Percentiles rank a stretch among this genome's conserved stretches.
Evolutionary conservation across 2,797 vertebrate species (phyloP).

Genomic region (Mus caroli): DNA sequence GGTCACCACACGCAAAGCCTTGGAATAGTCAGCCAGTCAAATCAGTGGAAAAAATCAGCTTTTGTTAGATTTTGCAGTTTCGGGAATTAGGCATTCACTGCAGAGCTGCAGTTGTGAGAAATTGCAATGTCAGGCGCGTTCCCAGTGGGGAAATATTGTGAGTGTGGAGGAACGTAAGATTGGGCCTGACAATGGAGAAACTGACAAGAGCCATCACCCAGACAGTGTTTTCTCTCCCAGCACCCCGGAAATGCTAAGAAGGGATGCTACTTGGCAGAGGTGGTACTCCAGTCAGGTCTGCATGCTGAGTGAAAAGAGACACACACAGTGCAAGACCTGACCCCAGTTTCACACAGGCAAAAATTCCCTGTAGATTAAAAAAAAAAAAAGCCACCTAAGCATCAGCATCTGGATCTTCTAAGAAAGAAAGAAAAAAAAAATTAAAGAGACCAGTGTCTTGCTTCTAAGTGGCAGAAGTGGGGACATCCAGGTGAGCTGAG

Average conservation of each 20-base stretch:
- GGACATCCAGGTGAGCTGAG: not conserved
- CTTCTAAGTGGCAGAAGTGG: not conserved
- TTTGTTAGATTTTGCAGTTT: slow-evolving; percentile 85
- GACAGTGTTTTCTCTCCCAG: slow-evolving; percentile 69
- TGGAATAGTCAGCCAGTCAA: slow-evolving; percentile 83
- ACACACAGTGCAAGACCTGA: not conserved
- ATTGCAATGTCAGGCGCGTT: slow-evolving; percentile 84
- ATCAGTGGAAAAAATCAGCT: slow-evolving; percentile 84
- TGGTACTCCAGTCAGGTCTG: not conserved
- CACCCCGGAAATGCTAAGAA: slow-evolving; percentile 80
- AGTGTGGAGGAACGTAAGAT: slow-evolving; percentile 76
- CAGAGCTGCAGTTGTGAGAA: slow-evolving; percentile 84
- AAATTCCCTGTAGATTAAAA: not conserved
- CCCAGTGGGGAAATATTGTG: slow-evolving; percentile 85
- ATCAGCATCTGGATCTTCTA: accelerated
- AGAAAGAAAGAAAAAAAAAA: not conserved
- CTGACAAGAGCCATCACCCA: slow-evolving; percentile 82
- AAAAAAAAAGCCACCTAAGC: not conserved
- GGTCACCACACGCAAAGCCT: slow-evolving; percentile 82
- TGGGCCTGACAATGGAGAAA: slow-evolving; percentile 75
- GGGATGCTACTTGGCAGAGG: not conserved
- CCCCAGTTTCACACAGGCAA: not conserved
- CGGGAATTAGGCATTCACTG: slow-evolving; percentile 84
- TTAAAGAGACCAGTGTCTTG: not conserved
- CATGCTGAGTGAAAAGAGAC: not conserved